Evolutionary conservation across 2,113 vertebrate species (phyloP), one percentile per base, ranked within the genome.

Genomic region (Benitochromis conjunctus): DNA sequence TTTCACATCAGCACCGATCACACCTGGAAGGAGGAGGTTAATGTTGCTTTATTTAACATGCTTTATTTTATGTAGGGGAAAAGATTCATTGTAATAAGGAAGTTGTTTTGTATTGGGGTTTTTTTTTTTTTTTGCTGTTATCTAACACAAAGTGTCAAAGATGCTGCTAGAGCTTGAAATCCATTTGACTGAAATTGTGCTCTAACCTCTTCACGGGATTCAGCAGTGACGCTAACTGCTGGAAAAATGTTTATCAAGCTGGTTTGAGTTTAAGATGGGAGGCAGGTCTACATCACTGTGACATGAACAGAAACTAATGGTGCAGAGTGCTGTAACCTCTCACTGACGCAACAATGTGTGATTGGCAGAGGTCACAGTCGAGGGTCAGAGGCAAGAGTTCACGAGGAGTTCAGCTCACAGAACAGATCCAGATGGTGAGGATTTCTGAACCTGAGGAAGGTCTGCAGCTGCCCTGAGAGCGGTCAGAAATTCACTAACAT

Each of bases 1-100:
- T 86, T 91, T 96, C 66, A 99, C 97, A 87, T 98, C 97, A 89
- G 97, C 98, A 87, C 99, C 98, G 31, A 99, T 97, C 89, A 99
- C 96, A 88, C 98, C 99, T 99, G 86, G 85, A 85, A 77, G 14
- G 21, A 81, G 8, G 48, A 41, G 48, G 21, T 64, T 38, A 64
- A 64, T 64, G 10, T 64, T 38, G 19, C 60, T 64, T 64, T 64
- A 64, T 38, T 64, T 64, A 64, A 64, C 34, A 64, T 38, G 0
- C 34, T 64, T n/a, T 38, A 0, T 7, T 64, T 64, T 38, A 24
- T 55, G 18, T 31, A 55, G 31, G 10, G 2, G 5, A 16, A 29
- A 46, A 5, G 31, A 78, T 4, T 3, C 31, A 31, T 10, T 55
- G 18, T 77, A n/a, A 76, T 76, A 76, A 76, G 51, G 19, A 74